Base-by-base conservation (phyloP, 2,888 invertebrate species). In the Morpho helenor region DNA sequence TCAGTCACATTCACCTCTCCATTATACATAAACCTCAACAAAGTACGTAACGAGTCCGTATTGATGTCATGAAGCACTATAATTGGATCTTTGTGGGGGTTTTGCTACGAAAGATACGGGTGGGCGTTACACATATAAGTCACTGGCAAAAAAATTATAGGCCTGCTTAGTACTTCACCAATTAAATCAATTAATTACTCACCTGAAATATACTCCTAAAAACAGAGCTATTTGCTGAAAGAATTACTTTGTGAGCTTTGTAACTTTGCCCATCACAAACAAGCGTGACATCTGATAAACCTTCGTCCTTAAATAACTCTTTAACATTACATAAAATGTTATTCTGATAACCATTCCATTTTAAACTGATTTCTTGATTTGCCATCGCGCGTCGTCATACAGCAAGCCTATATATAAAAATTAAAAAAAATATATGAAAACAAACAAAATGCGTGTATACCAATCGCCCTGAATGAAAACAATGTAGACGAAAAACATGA, bases 1-100 rank as follows among this genome's bases (percentile, higher is more conserved):
- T 94, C 94, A 50, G 94, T 93, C 50, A 95, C 94, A 81, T 94
- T 93, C 22, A 95, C 94, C 79, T 95, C 94, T 7, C 95, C 95
- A 73, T 94, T 93, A 75, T 95, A 95, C 92, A 95, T 94, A 77
- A 94, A 95, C 73, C 93, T 92, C 66, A 95, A 84, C 52, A 94
- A 76, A 40, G 93, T 93, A 70, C 92, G 91, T 72, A 95, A 81
- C 70, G 94, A 94, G 65, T 91, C 91, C 67, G 93, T 93, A 75
- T 93, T 92, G 69, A 94, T 94, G 85, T 94, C 94, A 80, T 94
- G 93, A 61, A 95, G 91, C 71, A 95, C 94, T 85, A 95, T 94
- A 79, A 95, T 94, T 68, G 94, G 94, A 90, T 94, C 94, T 74
- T 92, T 93, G 85, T 93, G 94, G 76, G 94, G 94, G 90, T 94